phyloP scores from a whole-genome alignment of 2,888 invertebrate genomes.

The Stenurella melanura region DNA sequence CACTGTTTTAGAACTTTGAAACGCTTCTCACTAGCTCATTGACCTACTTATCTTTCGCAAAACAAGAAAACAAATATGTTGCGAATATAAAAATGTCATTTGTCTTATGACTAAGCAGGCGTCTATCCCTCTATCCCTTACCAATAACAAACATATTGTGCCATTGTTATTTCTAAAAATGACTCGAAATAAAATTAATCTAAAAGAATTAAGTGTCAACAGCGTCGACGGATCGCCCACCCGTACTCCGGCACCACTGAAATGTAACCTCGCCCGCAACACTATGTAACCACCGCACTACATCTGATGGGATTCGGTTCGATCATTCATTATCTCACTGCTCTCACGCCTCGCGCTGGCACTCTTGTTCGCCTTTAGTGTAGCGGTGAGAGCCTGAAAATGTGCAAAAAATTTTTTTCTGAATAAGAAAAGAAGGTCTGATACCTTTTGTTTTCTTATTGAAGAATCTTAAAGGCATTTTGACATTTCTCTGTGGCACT shows the following conservation, averaged over 20 bases:
- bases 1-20: too few relatives aligned
- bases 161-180: background rate
- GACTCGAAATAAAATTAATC: background rate
- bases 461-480: too few relatives aligned
- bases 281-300: conserved; percentile 8
- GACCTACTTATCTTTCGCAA: background rate
- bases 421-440: too few relatives aligned
- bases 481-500: too few relatives aligned
- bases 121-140: background rate
- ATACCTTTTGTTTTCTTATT: too few relatives aligned
- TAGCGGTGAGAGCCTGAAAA: too few relatives aligned
- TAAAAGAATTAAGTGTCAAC: background rate
- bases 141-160: background rate
- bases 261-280: background rate
- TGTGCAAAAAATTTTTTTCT: too few relatives aligned
- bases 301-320: conserved; percentile 16
- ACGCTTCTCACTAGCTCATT: too few relatives aligned
- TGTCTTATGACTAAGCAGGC: conserved; percentile 2
- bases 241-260: background rate
- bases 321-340: conserved; percentile 22
- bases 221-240: background rate
- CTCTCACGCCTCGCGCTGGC: background rate
- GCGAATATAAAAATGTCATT: background rate
- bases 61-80: background rate
- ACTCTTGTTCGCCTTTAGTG: conserved; percentile 4